Conservation (phyloP, 2,888 invertebrate species). For the Latheticus oryzae region DNA sequence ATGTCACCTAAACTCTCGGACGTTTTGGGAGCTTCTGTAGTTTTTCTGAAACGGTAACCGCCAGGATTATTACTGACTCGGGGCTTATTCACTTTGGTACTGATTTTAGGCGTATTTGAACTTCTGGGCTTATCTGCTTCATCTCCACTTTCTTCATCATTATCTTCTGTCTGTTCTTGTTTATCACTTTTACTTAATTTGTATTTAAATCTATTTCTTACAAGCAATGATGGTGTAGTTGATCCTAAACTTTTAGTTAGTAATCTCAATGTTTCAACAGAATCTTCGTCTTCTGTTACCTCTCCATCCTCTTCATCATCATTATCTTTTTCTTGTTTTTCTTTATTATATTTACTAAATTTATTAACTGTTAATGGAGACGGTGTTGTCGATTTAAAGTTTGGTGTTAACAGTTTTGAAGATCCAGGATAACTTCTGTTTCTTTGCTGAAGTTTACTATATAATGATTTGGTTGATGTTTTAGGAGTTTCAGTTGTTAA, state of each 20-base stretch:
- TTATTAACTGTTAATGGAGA: too few species aligned
- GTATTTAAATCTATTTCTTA: slow-evolving; percentile 16
- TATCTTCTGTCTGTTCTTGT: slow-evolving; percentile 18
- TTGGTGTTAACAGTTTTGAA: too few species aligned
- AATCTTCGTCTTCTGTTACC: too few species aligned
- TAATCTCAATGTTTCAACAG: slow-evolving; percentile 3
- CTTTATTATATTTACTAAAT: too few species aligned
- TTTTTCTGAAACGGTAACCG: slow-evolving; percentile 40
- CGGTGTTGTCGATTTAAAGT: too few species aligned
- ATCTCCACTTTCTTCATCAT: slow-evolving; percentile 36
- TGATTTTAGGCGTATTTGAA: background rate
- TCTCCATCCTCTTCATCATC: too few species aligned
- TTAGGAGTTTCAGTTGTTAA: slow-evolving; percentile 43
- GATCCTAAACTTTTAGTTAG: slow-evolving; percentile 12
- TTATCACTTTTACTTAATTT: slow-evolving; percentile 47
- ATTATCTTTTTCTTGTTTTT: too few species aligned
- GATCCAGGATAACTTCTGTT: too few species aligned
- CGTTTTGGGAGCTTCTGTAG: slow-evolving; percentile 44
- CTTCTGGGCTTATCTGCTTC: slow-evolving; percentile 38
- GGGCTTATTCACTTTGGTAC: slow-evolving; percentile 28
- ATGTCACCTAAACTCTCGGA: slow-evolving; percentile 58
- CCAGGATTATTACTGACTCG: slow-evolving; percentile 37
- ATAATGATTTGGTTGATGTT: slow-evolving; percentile 15
- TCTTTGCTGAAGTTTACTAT: slow-evolving; percentile 38
- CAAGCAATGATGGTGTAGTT: background rate